A percentile compares a stretch with the other conserved stretches of the same genome.
phyloP scores from a whole-genome alignment of 2,113 vertebrate species.

The Condylura cristata region DNA sequence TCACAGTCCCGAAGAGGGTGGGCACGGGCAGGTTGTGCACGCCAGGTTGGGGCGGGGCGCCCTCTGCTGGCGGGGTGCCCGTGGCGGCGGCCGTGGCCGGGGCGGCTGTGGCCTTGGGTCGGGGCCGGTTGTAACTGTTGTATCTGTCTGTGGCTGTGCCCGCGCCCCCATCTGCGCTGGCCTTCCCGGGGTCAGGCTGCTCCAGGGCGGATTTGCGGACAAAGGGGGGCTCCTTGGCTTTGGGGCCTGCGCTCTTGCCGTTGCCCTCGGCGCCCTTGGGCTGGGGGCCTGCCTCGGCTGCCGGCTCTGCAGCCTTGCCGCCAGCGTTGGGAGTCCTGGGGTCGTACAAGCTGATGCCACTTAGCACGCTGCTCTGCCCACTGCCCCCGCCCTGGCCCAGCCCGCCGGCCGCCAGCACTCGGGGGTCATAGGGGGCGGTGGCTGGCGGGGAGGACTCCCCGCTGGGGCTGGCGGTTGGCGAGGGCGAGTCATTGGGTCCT shows the following conservation, averaged over 20 bases:
- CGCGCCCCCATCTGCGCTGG: background rate
- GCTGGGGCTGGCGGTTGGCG: constrained; percentile 66
- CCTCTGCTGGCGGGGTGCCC: rapidly evolving
- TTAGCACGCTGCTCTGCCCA: constrained; percentile 92
- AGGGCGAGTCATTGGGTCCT: constrained; percentile 60
- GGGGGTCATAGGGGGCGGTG: constrained; percentile 93
- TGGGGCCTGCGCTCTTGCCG: constrained; percentile 66
- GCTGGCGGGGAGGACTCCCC: constrained; percentile 77
- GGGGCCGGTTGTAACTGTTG: constrained; percentile 95
- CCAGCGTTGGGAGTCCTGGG: constrained; percentile 89
- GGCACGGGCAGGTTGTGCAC: constrained; percentile 93
- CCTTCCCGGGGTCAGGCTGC: constrained; percentile 89
- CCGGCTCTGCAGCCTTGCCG: constrained; percentile 55
- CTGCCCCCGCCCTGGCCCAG: constrained; percentile 81
- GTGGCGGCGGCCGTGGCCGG: constrained; percentile 66
- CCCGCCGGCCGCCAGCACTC: constrained; percentile 90
- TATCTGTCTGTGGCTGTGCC: constrained; percentile 89
- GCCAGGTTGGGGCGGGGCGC: constrained; percentile 80
- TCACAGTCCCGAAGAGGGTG: constrained; percentile 91
- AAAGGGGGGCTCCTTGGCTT: constrained; percentile 93
- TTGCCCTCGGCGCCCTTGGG: constrained; percentile 75
- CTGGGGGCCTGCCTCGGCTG: constrained; percentile 53
- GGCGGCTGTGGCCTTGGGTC: constrained; percentile 87
- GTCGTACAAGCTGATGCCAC: constrained; percentile 94
- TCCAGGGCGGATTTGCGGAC: constrained; percentile 93